Base-by-base conservation (phyloP, 2,888 invertebrate genomes). In the Entomobrya multifasciata region DNA sequence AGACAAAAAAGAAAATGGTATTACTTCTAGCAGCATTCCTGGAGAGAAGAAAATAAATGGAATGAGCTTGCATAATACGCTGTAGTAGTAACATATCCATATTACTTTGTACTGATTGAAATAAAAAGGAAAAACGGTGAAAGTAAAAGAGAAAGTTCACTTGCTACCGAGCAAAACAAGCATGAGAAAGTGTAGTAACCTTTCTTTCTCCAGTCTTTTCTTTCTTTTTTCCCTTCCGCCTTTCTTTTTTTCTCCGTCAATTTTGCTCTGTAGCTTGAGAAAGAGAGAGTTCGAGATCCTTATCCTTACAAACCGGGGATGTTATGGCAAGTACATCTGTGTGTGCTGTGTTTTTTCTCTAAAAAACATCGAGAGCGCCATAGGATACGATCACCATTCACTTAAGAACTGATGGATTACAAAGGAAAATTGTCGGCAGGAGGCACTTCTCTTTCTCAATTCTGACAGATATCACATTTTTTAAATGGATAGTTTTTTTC, bases 331-430 rank as follows among this genome's bases (percentile, higher is more conserved):
- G 22, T 22, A 17, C 30, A 20, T 17, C 13, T 47, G 15, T 52
- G 20, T 55, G n/a, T n/a, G n/a, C n/a, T n/a, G n/a, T n/a, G n/a
- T n/a, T n/a, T 76, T 36, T 36, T 57, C 76, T n/a, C 6, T 20
- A 15, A 36, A 76, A 57, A 41, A 36, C 20, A 44, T 60, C 60
- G 57, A 44, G 20, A 77, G 27, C 25, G 27, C 27, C 15, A 44
- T 20, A 20, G 17, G 41, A 41, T 27, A 79, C 62, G 49, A 79
- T 65, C 65, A 27, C 27, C 65, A 79, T 62, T 79, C 49, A 79
- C 65, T 65, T 22, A 65, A n/a, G n/a, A 49, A 79, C 65, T 79
- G 78, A 79, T 79, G 78, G 78, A 79, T 79, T 62, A 79, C 77
- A 60, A 22, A 78, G 27, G 11, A 62, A 78, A 44, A 36, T 65